These are phyloP conservation scores for Glossophaga mutica DNA, from an alignment of 2,797 vertebrate genomes.

Conservation along the genomic window DNA sequence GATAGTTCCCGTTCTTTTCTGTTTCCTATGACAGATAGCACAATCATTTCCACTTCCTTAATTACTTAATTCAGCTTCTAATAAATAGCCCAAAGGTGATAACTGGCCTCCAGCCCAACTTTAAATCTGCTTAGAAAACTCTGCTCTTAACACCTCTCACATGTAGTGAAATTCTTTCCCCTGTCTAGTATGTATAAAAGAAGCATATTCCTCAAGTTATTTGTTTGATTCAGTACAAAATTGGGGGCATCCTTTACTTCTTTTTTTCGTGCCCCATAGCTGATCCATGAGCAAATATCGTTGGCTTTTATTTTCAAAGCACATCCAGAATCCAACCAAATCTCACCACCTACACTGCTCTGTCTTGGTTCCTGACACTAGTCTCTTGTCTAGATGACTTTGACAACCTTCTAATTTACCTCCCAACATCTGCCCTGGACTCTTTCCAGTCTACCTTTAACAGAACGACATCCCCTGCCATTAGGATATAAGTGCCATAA, in stretches of 20 bases:
- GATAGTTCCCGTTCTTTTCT: not conserved
- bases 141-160: not conserved
- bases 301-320: conserved; percentile 4
- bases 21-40: conserved; percentile 52
- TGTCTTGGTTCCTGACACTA: not conserved
- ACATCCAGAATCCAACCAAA: not conserved
- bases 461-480: not conserved
- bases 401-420: not conserved
- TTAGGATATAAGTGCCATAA: not conserved
- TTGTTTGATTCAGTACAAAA: not conserved
- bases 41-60: conserved; percentile 67
- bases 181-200: not conserved
- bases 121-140: not conserved
- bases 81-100: conserved; percentile 14
- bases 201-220: not conserved
- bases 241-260: not conserved
- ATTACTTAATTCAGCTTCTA: not conserved
- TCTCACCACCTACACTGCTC: not conserved
- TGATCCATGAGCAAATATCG: not conserved
- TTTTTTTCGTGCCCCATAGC: not conserved
- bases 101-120: not conserved
- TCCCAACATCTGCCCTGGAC: not conserved
- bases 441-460: not conserved
- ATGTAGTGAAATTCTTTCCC: not conserved
- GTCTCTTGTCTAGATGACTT: not conserved